phyloP scores from a whole-genome alignment of 1,140 invertebrate genomes.

The Hyposmocoma kahamanoa region DNA sequence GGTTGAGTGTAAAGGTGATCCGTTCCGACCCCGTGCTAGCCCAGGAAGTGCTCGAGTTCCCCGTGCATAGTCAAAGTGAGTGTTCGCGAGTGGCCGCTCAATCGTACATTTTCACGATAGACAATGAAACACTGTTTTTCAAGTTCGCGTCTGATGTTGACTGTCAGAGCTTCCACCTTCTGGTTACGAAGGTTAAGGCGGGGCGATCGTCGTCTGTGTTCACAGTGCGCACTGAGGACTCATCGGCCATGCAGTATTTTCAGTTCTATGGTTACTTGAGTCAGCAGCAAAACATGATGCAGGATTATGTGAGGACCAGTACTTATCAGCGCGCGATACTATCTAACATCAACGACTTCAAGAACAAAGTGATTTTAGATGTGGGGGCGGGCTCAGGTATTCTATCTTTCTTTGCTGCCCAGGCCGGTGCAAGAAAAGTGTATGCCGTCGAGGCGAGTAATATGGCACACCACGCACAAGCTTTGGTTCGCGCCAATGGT shows the following conservation, averaged over 20 bases:
- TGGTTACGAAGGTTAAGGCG: slow-evolving; percentile 85
- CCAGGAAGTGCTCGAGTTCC: slow-evolving; percentile 78
- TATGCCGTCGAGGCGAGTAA: slow-evolving; percentile 99
- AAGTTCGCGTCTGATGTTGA: slow-evolving; percentile 75
- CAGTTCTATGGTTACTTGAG: slow-evolving; percentile 99
- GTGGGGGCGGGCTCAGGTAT: slow-evolving; percentile 98
- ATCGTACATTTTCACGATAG: slow-evolving; percentile 81
- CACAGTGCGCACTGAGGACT: slow-evolving; percentile 96
- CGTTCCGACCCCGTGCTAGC: slow-evolving; percentile 61
- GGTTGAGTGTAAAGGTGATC: slow-evolving; percentile 80
- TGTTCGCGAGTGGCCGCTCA: slow-evolving; percentile 78
- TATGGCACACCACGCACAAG: slow-evolving; percentile 97
- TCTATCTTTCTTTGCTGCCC: slow-evolving; percentile 97
- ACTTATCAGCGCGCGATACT: slow-evolving; percentile 98
- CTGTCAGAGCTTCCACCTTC: slow-evolving; percentile 84
- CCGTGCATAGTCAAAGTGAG: slow-evolving; percentile 79
- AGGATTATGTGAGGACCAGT: slow-evolving; percentile 98
- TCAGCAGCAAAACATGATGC: slow-evolving; percentile 99
- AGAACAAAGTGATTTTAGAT: slow-evolving; percentile 94
- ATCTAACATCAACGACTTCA: slow-evolving; percentile 93
- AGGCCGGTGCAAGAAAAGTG: slow-evolving; percentile 96
- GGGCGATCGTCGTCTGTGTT: slow-evolving; percentile 90
- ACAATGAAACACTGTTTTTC: slow-evolving; percentile 77
- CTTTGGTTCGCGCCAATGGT: slow-evolving; percentile 93
- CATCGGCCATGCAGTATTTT: slow-evolving; percentile 98